These are phyloP conservation scores for Gasteruption jaculator DNA, from an alignment of 2,888 invertebrate species.

Conservation along the genomic window DNA sequence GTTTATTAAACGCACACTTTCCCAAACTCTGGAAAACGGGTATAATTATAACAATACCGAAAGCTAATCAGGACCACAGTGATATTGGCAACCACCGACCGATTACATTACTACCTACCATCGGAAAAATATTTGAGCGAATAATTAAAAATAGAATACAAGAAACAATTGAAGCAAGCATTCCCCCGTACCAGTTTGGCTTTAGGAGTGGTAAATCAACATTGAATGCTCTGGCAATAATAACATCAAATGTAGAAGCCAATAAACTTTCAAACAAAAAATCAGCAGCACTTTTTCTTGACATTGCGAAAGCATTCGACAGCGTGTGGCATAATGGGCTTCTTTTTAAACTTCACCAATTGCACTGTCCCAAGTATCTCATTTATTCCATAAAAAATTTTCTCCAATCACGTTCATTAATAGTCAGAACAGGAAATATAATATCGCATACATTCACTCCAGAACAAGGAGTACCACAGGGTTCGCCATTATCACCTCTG, in stretches of 20 bases:
- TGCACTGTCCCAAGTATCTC: constrained; percentile 3
- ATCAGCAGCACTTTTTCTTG: constrained; percentile 23
- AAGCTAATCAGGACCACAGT: background rate
- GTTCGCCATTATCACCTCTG: constrained; percentile 14
- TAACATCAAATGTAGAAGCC: constrained; percentile 12
- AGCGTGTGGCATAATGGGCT: constrained; percentile 25
- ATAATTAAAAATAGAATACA: constrained; percentile 4
- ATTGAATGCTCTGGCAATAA: constrained; percentile 3
- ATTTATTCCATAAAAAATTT: constrained; percentile 1
- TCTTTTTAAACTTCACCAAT: constrained; percentile 18
- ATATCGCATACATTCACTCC: constrained; percentile 8
- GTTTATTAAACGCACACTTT: background rate
- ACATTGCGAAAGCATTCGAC: constrained; percentile 28
- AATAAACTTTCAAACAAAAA: constrained; percentile 10
- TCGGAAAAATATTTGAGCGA: constrained; percentile 11
- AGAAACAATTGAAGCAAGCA: background rate
- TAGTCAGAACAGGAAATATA: constrained; percentile 8
- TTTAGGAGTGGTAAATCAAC: constrained; percentile 13
- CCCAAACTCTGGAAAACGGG: constrained; percentile 6
- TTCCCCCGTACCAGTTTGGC: too few relatives aligned
- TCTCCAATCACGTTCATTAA: constrained; percentile 4
- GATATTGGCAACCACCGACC: background rate
- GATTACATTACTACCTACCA: constrained; percentile 4
- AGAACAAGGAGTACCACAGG: constrained; percentile 16
- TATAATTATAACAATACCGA: constrained; percentile 2